Evolutionary conservation across 2,888 invertebrate species (phyloP).

Genomic region (Hypomecis punctinalis): DNA sequence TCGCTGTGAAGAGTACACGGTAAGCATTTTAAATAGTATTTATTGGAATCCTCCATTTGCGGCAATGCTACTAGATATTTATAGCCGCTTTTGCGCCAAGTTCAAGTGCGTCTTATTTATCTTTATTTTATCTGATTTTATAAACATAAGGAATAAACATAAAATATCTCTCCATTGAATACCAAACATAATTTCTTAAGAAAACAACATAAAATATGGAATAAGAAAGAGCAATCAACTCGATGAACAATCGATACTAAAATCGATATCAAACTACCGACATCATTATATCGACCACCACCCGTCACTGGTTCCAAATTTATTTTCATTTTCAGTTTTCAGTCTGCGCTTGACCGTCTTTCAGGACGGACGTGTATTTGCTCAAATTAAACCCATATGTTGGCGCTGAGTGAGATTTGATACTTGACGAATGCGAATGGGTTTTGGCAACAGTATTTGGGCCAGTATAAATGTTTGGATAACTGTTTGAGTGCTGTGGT

Average conservation of each 20-base stretch:
- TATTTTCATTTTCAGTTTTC: conserved; percentile 58
- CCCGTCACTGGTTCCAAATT: conserved; percentile 54
- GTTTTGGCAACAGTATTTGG: conserved; percentile 48
- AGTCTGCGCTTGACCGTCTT: conserved; percentile 52
- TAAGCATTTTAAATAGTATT: too few relatives aligned
- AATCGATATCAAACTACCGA: conserved; percentile 53
- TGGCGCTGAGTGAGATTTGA: conserved; percentile 41
- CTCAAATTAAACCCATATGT: conserved; percentile 29
- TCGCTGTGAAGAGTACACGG: too few relatives aligned
- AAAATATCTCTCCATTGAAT: too few relatives aligned
- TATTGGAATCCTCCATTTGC: too few relatives aligned
- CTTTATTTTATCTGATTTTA: too few relatives aligned
- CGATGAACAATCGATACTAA: conserved; percentile 23
- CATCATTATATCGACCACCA: conserved; percentile 24
- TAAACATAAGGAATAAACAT: too few relatives aligned
- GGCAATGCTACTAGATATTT: too few relatives aligned
- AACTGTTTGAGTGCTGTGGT: conserved; percentile 40
- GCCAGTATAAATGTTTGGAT: conserved; percentile 45
- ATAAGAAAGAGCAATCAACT: not conserved
- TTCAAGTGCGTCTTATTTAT: too few relatives aligned
- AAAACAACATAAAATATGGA: not conserved
- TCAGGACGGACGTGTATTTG: conserved; percentile 30
- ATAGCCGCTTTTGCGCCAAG: too few relatives aligned
- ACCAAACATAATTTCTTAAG: too few relatives aligned
- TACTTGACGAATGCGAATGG: conserved; percentile 45